Conservation (phyloP, 2,888 invertebrate genomes). For the Mythimna impura region DNA sequence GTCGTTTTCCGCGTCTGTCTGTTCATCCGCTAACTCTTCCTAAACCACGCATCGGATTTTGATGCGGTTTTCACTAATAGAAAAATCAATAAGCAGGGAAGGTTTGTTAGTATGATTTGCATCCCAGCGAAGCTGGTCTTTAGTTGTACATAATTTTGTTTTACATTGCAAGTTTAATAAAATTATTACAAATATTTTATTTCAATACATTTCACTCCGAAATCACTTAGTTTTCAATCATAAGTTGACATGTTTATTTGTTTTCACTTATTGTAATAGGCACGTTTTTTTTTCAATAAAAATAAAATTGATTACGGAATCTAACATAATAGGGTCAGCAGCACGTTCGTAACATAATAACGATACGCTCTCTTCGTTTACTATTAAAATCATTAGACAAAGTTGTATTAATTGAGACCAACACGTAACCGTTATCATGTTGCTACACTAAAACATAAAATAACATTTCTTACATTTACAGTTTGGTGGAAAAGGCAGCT, state of each 20-base stretch:
- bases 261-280: not conserved
- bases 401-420: slow-evolving; percentile 55
- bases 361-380: slow-evolving; percentile 54
- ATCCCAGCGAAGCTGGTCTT: too few relatives aligned
- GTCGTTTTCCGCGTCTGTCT: too few relatives aligned
- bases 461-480: slow-evolving; percentile 39
- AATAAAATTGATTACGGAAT: slow-evolving; percentile 39
- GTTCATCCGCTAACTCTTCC: too few relatives aligned
- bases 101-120: too few relatives aligned
- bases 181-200: not conserved
- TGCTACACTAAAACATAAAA: slow-evolving; percentile 16
- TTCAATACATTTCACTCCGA: not conserved
- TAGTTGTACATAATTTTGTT: too few relatives aligned
- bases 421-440: slow-evolving; percentile 57
- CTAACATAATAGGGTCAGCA: slow-evolving; percentile 38
- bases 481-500: not conserved
- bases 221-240: not conserved
- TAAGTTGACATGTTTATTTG: not conserved
- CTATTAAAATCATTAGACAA: slow-evolving; percentile 55
- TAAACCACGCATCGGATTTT: too few relatives aligned
- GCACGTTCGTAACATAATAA: slow-evolving; percentile 16
- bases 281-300: slow-evolving; percentile 4
- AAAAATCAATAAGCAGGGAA: too few relatives aligned
- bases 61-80: too few relatives aligned
- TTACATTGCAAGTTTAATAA: not conserved